A percentile compares a stretch with the other conserved stretches of the same genome.
Conservation (phyloP, 1,140 invertebrate species). For the Drosophila ironensis region DNA sequence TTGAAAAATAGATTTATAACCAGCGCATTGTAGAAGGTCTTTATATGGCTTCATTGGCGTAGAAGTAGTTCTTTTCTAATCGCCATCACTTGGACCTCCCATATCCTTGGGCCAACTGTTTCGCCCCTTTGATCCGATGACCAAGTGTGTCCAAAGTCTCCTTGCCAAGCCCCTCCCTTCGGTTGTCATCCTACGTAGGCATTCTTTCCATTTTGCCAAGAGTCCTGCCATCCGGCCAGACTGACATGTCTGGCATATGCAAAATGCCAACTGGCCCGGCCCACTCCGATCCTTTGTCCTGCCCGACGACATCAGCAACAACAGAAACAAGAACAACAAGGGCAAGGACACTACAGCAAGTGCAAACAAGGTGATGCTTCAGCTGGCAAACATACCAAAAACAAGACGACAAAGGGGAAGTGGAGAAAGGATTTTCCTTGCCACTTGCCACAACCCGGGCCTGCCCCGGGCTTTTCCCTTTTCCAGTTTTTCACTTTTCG, state of each 20-base stretch:
- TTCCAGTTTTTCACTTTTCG: slow-evolving; percentile 5
- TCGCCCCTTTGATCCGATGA: slow-evolving; percentile 33
- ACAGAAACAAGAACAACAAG: slow-evolving; percentile 58
- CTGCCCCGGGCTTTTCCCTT: too few species aligned
- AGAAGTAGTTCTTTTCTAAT: not conserved
- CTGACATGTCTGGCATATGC: slow-evolving; percentile 70
- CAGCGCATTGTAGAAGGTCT: too few species aligned
- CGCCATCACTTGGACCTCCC: not conserved
- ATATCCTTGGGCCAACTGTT: not conserved
- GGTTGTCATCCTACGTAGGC: slow-evolving; percentile 22
- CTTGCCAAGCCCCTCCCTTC: slow-evolving; percentile 10
- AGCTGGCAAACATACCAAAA: slow-evolving; percentile 43
- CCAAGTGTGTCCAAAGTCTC: slow-evolving; percentile 34
- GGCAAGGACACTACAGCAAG: slow-evolving; percentile 62
- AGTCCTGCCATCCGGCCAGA: slow-evolving; percentile 10
- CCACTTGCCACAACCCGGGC: too few species aligned
- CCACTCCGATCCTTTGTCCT: slow-evolving; percentile 10
- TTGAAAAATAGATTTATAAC: not conserved
- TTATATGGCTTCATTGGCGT: too few species aligned
- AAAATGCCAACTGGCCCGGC: slow-evolving; percentile 56
- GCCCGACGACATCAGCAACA: too few species aligned
- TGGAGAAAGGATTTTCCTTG: slow-evolving; percentile 13
- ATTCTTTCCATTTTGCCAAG: slow-evolving; percentile 29
- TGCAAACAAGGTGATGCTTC: slow-evolving; percentile 63
- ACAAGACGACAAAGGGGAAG: slow-evolving; percentile 20